Evolutionary conservation across 2,888 invertebrate species (phyloP), one percentile per base, ranked within the genome.

Genomic region (Melanostoma mellinum): DNA sequence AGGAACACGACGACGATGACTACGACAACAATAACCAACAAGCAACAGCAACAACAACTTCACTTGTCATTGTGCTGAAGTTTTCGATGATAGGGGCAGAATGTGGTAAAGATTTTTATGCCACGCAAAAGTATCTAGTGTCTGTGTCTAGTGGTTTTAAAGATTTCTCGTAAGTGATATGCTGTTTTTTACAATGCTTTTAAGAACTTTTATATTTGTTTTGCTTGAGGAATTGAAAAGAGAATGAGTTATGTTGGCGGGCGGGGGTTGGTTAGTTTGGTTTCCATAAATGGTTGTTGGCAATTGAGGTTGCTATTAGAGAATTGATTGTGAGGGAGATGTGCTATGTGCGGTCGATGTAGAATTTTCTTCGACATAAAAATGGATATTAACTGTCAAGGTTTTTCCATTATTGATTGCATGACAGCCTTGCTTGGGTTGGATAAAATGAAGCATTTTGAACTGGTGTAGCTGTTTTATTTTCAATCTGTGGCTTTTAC

Each of bases 221-320:
- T 60, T 69, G 3, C 33, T 44, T 50, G 63, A 76, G 40, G 61
- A 69, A 77, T 69, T 20, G 44, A 55, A 74, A 61, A 55, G 20
- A 63, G 52, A 71, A 44, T 69, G 46, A 60, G 38, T 58, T 30
- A 71, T 69, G 56, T 3, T 55, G 63, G 58, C 40, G 42, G 63
- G 58, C 40, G 42, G 80, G 63, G 65, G 65, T 20, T 20, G 20
- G 20, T 20, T 20, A 20, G 20, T 63, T 50, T 55, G 48, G 52
- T 40, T 68, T 48, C 72, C 60, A 55, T 55, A 72, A 76, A 81
- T 76, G 81, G 81, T 72, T 61, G 61, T 76, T 76, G 76, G 81
- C 76, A 81, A 81, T 81, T 76, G 61, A 67, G 76, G 67, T 75
- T 67, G 75, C 40, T 35, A 32, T 36, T 10, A 35, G 35, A 63